These are phyloP conservation scores for Habroteleia sp. DNA, from an alignment of 2,888 invertebrate species.

Conservation along the genomic window DNA sequence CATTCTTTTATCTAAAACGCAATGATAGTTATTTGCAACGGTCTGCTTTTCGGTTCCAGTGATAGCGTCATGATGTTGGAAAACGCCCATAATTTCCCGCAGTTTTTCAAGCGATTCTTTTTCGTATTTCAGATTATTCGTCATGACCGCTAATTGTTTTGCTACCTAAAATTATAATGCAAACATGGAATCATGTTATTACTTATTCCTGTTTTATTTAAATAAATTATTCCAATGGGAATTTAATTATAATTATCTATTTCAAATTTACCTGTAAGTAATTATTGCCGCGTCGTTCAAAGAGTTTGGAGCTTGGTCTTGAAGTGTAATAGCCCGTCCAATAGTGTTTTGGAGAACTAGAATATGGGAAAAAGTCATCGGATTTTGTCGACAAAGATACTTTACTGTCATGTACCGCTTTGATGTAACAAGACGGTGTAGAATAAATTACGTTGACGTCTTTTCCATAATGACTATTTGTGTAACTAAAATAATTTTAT, in stretches of 20 bases:
- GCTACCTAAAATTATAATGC: constrained; percentile 82
- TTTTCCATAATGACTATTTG: constrained; percentile 77
- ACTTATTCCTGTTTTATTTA: not conserved
- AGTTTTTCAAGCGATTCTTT: constrained; percentile 84
- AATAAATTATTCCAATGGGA: too few relatives aligned
- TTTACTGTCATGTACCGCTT: constrained; percentile 86
- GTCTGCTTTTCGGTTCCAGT: constrained; percentile 92
- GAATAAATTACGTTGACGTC: constrained; percentile 90
- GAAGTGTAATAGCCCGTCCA: constrained; percentile 96
- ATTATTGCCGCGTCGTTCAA: constrained; percentile 87
- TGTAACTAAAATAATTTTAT: constrained; percentile 17
- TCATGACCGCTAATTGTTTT: constrained; percentile 86
- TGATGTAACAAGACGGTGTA: constrained; percentile 90
- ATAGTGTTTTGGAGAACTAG: too few relatives aligned
- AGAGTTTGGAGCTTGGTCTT: constrained; percentile 88
- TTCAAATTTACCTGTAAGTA: constrained; percentile 84
- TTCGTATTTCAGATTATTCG: constrained; percentile 81
- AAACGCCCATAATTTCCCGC: constrained; percentile 87
- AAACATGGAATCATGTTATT: not conserved
- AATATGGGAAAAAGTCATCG: constrained; percentile 95
- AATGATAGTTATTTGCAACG: constrained; percentile 92
- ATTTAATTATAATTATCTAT: too few relatives aligned
- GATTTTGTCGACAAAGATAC: constrained; percentile 86
- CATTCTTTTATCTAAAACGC: constrained; percentile 86
- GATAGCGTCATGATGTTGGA: constrained; percentile 95